A percentile compares a stretch with the other conserved stretches of the same genome.
Evolutionary conservation across 2,797 vertebrate genomes (phyloP).

Genomic region (Anisognathus igniventris): DNA sequence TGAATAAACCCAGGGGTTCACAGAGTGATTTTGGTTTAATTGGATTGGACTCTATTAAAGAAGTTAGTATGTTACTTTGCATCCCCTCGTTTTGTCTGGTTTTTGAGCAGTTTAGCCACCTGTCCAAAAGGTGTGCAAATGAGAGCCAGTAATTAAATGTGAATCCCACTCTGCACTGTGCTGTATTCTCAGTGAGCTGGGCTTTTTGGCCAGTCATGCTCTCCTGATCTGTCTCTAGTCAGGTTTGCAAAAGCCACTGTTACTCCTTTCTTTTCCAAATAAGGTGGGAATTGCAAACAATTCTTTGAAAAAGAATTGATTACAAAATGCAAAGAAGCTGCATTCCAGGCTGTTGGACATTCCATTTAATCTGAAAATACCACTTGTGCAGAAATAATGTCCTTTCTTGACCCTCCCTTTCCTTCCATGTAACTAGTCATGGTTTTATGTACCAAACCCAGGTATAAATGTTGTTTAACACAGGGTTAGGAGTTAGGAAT

Average conservation of each 20-base stretch:
- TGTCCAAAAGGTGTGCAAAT: conserved; percentile 54
- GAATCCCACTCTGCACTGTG: neutral
- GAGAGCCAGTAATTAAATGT: conserved; percentile 33
- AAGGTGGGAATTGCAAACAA: neutral
- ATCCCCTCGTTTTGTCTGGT: conserved; percentile 69
- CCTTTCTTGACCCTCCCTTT: neutral
- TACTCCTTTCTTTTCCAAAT: neutral
- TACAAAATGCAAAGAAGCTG: conserved; percentile 3
- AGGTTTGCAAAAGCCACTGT: conserved; percentile 20
- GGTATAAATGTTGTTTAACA: conserved; percentile 55
- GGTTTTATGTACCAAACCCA: conserved; percentile 41
- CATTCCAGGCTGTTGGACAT: neutral
- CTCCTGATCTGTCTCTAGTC: conserved; percentile 14
- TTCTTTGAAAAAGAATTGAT: neutral
- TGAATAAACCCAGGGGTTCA: conserved; percentile 68
- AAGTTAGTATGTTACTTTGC: conserved; percentile 73
- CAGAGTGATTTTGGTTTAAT: conserved; percentile 70
- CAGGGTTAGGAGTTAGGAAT: conserved; percentile 63
- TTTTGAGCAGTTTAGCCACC: conserved; percentile 62
- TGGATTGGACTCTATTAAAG: conserved; percentile 80
- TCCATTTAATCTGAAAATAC: conserved; percentile 12
- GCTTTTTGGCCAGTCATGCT: neutral
- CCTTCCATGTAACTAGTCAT: conserved; percentile 11
- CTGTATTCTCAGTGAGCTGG: conserved; percentile 1
- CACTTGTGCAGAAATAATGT: conserved; percentile 8